phyloP scores from a whole-genome alignment of 2,888 invertebrate genomes.

The Spicauda simplicius region DNA sequence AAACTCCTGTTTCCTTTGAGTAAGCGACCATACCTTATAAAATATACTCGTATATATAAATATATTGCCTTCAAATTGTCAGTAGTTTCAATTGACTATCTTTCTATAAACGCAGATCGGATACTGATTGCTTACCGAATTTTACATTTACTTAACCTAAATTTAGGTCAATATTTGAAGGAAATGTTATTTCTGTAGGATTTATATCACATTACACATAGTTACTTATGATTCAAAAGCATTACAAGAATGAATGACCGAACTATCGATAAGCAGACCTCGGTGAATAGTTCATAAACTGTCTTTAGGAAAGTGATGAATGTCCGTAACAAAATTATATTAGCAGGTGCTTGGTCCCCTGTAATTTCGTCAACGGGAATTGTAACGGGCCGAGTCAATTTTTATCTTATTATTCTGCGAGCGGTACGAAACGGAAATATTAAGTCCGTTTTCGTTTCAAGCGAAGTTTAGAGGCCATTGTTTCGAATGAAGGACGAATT shows the following conservation, averaged over 20 bases:
- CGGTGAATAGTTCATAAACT: background rate
- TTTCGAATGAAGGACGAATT: conserved; percentile 35
- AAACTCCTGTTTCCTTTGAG: too few relatives aligned
- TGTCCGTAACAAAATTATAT: background rate
- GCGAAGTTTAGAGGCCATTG: conserved; percentile 43
- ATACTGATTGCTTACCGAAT: too few relatives aligned
- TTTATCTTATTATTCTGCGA: conserved; percentile 62
- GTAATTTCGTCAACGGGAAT: conserved; percentile 55
- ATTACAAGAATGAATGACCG: background rate
- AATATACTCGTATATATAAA: too few relatives aligned
- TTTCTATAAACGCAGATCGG: too few relatives aligned
- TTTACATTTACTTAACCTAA: too few relatives aligned
- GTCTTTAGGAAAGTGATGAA: background rate
- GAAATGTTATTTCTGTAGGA: too few relatives aligned
- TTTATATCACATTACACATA: too few relatives aligned
- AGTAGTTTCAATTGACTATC: too few relatives aligned
- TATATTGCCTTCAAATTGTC: too few relatives aligned
- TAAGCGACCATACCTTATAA: too few relatives aligned
- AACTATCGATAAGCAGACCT: background rate
- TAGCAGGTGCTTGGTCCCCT: background rate
- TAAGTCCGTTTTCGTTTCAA: conserved; percentile 55
- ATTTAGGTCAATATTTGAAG: too few relatives aligned
- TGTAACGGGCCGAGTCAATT: conserved; percentile 57
- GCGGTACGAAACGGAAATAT: conserved; percentile 63
- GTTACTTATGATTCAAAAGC: too few relatives aligned